Percentiles rank a stretch among this genome's conserved stretches.
Conservation (phyloP, 2,797 vertebrate species). For the Benthosema pterotum region DNA sequence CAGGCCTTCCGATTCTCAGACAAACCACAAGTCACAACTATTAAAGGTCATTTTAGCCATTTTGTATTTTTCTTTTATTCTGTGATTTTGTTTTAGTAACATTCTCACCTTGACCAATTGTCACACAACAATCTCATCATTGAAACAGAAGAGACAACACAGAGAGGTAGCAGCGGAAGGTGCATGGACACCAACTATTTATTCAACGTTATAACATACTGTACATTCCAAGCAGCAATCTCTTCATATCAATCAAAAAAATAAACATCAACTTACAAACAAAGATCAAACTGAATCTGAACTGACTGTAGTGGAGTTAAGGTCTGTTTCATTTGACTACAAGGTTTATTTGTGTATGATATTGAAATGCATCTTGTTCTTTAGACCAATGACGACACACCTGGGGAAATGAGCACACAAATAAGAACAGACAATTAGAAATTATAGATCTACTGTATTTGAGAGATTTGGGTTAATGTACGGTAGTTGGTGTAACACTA, state of each 20-base stretch:
- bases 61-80: too few relatives aligned
- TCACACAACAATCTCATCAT: background rate
- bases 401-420: conserved; percentile 39
- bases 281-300: conserved; percentile 20
- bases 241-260: conserved; percentile 17
- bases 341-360: background rate
- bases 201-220: conserved; percentile 52
- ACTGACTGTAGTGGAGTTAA: conserved; percentile 9
- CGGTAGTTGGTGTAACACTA: too few relatives aligned
- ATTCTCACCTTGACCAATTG: too few relatives aligned
- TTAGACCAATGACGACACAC: conserved; percentile 74
- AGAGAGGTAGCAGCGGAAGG: background rate
- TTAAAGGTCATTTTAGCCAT: too few relatives aligned
- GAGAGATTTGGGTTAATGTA: too few relatives aligned
- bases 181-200: conserved; percentile 56
- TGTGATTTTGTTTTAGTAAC: too few relatives aligned
- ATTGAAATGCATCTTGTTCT: conserved; percentile 3
- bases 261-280: background rate
- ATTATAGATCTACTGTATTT: background rate
- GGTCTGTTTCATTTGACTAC: background rate
- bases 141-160: background rate
- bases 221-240: conserved; percentile 33
- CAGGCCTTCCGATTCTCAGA: too few relatives aligned
- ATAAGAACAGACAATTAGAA: background rate
- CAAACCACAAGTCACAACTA: too few relatives aligned